Evolutionary conservation across 2,888 invertebrate species (phyloP).

Genomic region (Sarcophaga subvicina): DNA sequence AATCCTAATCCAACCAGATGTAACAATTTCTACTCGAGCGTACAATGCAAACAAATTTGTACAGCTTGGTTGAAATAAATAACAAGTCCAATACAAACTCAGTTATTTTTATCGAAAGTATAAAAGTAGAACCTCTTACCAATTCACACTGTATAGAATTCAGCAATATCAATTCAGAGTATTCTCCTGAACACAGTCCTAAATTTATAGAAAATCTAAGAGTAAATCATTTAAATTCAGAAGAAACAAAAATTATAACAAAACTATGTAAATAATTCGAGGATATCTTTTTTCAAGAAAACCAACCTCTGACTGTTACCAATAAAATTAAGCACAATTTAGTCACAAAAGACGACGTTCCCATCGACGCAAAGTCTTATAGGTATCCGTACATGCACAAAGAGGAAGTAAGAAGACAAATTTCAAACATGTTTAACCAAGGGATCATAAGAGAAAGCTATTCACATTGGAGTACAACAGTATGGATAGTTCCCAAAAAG

Average conservation of each 20-base stretch:
- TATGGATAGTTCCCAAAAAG: too few species aligned
- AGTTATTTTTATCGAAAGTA: slow-evolving; percentile 44
- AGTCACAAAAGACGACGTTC: too few species aligned
- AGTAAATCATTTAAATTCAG: background rate
- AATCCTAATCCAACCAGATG: slow-evolving; percentile 39
- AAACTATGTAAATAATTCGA: slow-evolving; percentile 48
- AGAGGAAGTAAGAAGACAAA: too few species aligned
- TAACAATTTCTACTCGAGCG: slow-evolving; percentile 54
- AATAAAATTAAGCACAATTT: too few species aligned
- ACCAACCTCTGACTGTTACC: slow-evolving; percentile 11
- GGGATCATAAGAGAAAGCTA: too few species aligned
- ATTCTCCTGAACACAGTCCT: background rate
- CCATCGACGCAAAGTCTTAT: too few species aligned
- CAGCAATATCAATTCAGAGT: background rate
- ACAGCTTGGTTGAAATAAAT: slow-evolving; percentile 47
- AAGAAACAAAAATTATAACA: slow-evolving; percentile 33
- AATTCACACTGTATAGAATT: slow-evolving; percentile 7
- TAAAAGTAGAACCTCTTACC: slow-evolving; percentile 23
- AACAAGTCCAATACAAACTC: slow-evolving; percentile 42
- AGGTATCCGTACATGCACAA: too few species aligned
- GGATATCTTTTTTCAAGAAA: slow-evolving; percentile 38
- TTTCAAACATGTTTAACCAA: too few species aligned
- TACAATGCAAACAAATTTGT: slow-evolving; percentile 55
- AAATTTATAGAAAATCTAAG: slow-evolving; percentile 16
- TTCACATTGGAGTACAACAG: too few species aligned